Evolutionary conservation across 1,140 invertebrate genomes (phyloP).

Genomic region (Holotrichia oblita): DNA sequence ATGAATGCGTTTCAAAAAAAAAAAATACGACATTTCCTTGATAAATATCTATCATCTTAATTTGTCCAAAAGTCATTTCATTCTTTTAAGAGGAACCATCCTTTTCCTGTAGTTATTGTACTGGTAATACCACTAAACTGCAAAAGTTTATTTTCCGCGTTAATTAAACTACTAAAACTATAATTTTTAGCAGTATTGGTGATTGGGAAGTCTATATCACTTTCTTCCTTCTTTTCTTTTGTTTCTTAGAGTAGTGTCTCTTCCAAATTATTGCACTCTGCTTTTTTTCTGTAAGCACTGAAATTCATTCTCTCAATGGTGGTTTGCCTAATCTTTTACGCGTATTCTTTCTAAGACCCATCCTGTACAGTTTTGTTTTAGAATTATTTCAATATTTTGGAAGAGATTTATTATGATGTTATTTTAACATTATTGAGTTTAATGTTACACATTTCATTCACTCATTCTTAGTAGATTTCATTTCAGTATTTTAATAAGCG

Average conservation of each 20-base stretch:
- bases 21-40: neutral
- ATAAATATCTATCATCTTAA: neutral
- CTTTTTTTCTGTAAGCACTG: slow-evolving; percentile 1
- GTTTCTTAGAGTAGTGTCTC: slow-evolving; percentile 8
- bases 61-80: neutral
- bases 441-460: slow-evolving; percentile 3
- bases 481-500: neutral
- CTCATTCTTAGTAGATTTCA: neutral
- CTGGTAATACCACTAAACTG: slow-evolving; percentile 29
- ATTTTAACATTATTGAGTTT: neutral
- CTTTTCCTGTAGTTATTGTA: slow-evolving; percentile 15
- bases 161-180: slow-evolving; percentile 6
- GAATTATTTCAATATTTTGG: slow-evolving; percentile 36
- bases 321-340: slow-evolving; percentile 15
- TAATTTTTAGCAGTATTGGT: neutral
- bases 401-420: slow-evolving; percentile 16
- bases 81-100: neutral
- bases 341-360: neutral
- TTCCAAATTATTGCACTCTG: slow-evolving; percentile 39
- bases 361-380: neutral
- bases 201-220: neutral
- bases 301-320: neutral
- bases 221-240: neutral
- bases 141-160: slow-evolving; percentile 34
- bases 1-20: slow-evolving; percentile 39